These are phyloP conservation scores for Psephotus haematonotus DNA, from an alignment of 2,113 vertebrate species.

Conservation along the genomic window DNA sequence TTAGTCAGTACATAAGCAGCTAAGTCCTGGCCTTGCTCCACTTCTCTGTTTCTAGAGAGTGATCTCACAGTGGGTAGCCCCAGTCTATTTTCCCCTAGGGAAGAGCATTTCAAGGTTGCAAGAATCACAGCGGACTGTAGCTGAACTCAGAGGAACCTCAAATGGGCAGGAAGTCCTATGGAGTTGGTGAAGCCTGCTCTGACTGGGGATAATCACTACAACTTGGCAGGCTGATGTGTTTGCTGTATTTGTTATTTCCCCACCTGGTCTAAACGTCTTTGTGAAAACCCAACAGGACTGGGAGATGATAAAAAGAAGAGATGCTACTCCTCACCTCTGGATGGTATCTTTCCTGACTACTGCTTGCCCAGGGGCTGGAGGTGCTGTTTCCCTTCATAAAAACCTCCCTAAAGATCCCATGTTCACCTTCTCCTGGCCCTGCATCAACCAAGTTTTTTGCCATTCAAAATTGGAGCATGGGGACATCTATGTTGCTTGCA, in stretches of 20 bases:
- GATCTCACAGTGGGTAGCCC: background rate
- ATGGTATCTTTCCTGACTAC: background rate
- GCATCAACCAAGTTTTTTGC: background rate
- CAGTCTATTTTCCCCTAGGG: background rate
- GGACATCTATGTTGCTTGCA: background rate
- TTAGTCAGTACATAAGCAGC: background rate
- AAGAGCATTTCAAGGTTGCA: background rate
- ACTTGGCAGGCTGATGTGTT: background rate
- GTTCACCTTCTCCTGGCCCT: background rate
- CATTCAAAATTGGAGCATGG: background rate
- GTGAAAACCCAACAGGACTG: background rate
- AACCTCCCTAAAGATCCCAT: background rate
- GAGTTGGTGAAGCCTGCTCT: background rate
- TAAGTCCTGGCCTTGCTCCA: background rate
- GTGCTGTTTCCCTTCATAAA: background rate
- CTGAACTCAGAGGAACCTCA: background rate
- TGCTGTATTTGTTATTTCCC: background rate
- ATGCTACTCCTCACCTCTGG: background rate
- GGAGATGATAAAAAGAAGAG: background rate
- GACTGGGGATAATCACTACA: background rate
- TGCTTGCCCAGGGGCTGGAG: background rate
- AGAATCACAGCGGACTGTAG: accelerated
- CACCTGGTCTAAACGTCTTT: background rate
- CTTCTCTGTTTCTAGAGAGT: background rate
- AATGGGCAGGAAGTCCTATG: accelerated